A percentile compares a stretch with the other conserved stretches of the same genome.
Evolutionary conservation across 2,797 vertebrate genomes (phyloP).

Genomic region (Bradypodion pumilum): DNA sequence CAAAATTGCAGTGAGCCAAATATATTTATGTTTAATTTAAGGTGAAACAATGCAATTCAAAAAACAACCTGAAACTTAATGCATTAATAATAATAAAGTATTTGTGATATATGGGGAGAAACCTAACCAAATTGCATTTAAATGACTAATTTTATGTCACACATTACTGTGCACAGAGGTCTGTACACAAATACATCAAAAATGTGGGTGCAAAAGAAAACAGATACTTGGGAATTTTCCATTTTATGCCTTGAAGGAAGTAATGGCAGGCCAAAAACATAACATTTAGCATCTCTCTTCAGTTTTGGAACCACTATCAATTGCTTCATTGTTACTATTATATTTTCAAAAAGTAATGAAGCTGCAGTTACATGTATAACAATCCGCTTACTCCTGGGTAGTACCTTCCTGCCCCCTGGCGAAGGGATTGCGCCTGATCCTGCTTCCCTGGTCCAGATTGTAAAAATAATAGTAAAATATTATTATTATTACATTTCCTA

Average conservation of each 20-base stretch:
- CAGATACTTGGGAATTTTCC: not conserved
- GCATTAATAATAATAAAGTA: not conserved
- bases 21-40: not conserved
- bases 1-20: not conserved
- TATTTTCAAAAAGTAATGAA: not conserved
- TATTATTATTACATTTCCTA: no score
- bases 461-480: no score
- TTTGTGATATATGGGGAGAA: not conserved
- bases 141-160: not conserved
- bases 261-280: constrained; percentile 2
- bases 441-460: no score
- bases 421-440: no score
- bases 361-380: not conserved
- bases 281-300: constrained; percentile 4
- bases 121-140: not conserved
- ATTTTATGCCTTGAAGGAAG: constrained; percentile 26
- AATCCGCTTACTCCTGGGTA: no score
- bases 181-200: no score
- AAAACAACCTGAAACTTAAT: not conserved
- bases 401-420: no score
- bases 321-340: not conserved
- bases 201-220: not conserved
- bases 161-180: not conserved
- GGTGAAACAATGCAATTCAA: not conserved
- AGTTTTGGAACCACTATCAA: not conserved